Percentiles rank a stretch among this genome's conserved stretches.
phyloP scores from a whole-genome alignment of 2,888 invertebrate species.

The Rotaria sp. region DNA sequence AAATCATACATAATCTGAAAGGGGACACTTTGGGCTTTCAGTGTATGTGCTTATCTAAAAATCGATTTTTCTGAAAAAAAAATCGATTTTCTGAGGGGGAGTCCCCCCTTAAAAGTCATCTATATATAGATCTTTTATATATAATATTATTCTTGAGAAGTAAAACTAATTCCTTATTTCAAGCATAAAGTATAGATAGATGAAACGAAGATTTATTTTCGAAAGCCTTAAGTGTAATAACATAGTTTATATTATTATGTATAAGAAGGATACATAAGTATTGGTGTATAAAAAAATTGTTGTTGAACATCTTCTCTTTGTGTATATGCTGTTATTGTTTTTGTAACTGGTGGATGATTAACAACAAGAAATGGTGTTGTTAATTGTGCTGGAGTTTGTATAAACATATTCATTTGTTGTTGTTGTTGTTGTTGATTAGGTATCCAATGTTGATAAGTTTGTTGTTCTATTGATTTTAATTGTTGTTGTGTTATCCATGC shows the following conservation, averaged over 20 bases:
- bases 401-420: neutral
- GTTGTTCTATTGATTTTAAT: neutral
- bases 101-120: too few relatives aligned
- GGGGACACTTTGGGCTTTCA: too few relatives aligned
- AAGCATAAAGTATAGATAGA: too few relatives aligned
- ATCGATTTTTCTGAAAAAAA: too few relatives aligned
- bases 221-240: too few relatives aligned
- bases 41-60: too few relatives aligned
- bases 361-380: neutral
- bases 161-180: too few relatives aligned
- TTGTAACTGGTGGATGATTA: neutral
- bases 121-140: too few relatives aligned
- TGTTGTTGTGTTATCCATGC: neutral
- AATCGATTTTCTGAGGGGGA: too few relatives aligned
- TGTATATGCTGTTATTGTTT: neutral
- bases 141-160: too few relatives aligned
- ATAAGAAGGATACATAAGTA: neutral
- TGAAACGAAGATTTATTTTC: too few relatives aligned
- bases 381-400: neutral
- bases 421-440: neutral
- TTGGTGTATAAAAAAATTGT: neutral
- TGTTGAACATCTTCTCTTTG: neutral
- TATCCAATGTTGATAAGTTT: neutral
- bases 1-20: too few relatives aligned
- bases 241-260: neutral